Evolutionary conservation across 2,888 invertebrate genomes (phyloP), one percentile per base, ranked within the genome.

Genomic region (Caenorhabditis sp.): DNA sequence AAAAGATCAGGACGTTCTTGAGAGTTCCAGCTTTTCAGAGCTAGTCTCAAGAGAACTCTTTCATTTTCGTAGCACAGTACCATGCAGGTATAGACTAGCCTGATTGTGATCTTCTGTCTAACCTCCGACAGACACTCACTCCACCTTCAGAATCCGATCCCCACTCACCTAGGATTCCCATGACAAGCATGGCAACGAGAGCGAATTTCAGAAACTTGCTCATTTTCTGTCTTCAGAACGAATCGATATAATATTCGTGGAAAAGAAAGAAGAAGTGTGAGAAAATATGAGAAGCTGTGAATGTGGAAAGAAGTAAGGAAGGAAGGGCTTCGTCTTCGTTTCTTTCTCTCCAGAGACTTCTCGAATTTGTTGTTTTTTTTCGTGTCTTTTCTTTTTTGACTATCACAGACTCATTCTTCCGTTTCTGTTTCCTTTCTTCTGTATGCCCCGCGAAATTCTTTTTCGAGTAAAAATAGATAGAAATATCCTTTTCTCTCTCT

Each of bases 281-380:
- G 68, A 68, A 68, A 49, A 51, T 68, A 49, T 68, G 68, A 68
- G 63, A 63, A 63, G 63, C 54, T 54, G 66, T 51, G 58, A 31
- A 58, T 68, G 35, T 31, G n/a, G 19, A 51, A 28, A 10, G 12
- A 19, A 35, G 8, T 4, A 6, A 35, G n/a, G 2, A n/a, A 38
- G 51, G 73, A 72, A 38, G 51, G 73, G 73, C 73, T 73, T 73
- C 73, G 31, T 35, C 22, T 51, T 47, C 41, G 31, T 26, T 63
- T 41, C 38, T 61, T 51, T 73, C 35, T 61, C 73, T 51, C 73
- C 49, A 73, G 73, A 61, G 73, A 73, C 47, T 61, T 73, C 61
- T 73, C 63, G 54, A 73, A 73, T 73, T 73, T 63, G 49, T 61
- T 61, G 61, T 59, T 72, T 47, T 63, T 68, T 72, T 51, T 24